phyloP scores from a whole-genome alignment of 2,888 invertebrate species.

The Craniophora ligustri region DNA sequence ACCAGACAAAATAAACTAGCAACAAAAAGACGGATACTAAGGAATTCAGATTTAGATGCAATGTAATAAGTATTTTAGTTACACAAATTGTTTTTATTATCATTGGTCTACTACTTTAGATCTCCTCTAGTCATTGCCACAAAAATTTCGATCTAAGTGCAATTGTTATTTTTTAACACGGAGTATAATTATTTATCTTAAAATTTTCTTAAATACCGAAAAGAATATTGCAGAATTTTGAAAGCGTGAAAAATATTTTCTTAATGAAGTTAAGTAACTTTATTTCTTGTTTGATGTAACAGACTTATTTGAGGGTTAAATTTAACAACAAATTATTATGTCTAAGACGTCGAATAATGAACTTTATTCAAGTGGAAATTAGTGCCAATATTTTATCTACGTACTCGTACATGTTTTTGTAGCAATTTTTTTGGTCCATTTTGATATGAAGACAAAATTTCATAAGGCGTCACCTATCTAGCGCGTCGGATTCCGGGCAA shows the following conservation, averaged over 20 bases:
- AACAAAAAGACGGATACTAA: too few relatives aligned
- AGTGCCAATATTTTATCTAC: conserved; percentile 9
- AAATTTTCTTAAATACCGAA: conserved; percentile 40
- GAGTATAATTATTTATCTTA: conserved; percentile 38
- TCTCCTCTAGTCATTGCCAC: too few relatives aligned
- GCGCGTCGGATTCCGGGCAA: conserved; percentile 54
- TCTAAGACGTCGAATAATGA: background rate
- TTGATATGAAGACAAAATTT: conserved; percentile 67
- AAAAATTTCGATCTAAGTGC: too few relatives aligned
- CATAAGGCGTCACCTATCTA: conserved; percentile 70
- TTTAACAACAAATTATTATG: conserved; percentile 17
- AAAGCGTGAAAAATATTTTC: conserved; percentile 25
- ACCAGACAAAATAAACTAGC: too few relatives aligned
- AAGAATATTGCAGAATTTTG: conserved; percentile 34
- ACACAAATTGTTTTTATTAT: too few relatives aligned
- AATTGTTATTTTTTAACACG: too few relatives aligned
- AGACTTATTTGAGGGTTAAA: conserved; percentile 20
- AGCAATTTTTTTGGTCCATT: conserved; percentile 47
- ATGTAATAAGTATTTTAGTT: too few relatives aligned
- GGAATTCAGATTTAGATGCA: too few relatives aligned
- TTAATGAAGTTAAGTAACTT: conserved; percentile 26
- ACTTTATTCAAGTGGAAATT: too few relatives aligned
- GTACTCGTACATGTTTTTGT: background rate
- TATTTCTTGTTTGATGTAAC: conserved; percentile 22
- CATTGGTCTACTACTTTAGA: too few relatives aligned